Base-by-base conservation (phyloP, 2,113 vertebrate genomes). In the Otus sunia region DNA sequence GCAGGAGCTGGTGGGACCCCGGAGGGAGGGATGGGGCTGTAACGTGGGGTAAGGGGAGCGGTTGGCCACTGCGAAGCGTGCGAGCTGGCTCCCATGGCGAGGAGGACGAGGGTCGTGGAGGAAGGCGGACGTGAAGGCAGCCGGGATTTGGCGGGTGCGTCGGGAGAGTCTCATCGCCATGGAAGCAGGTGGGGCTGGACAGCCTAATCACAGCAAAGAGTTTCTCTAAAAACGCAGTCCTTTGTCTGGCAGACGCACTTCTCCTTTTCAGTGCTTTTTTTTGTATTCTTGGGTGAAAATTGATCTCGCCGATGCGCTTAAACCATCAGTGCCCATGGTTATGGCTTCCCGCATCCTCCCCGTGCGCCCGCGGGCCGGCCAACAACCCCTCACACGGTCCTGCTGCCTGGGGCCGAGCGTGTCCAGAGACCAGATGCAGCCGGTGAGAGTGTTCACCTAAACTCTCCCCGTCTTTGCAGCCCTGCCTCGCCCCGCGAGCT, bases 391-490 rank as follows among this genome's bases (percentile, higher is more conserved):
- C 71, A 2, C 14, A 9, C 5, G 47, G 43, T 2, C 49, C 32
- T 13, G 60, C 91, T 21, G n/a, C 14, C 32, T 1, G 8, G 8
- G 5, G 60, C 47, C n/a, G 12, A 37, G 43, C 22, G 4, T 19
- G 5, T 10, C 50, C 2, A 10, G 43, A 12, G 36, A 14, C 36
- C 34, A 4, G 32, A 8, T 3, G 25, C 11, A 12, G 5, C 29
- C 1, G 56, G 2, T 2, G 29, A 0, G 22, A 25, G 2, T 12
- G 1, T 10, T 15, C 53, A 5, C n/a, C 9, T 2, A 2, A 12
- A 2, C 39, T 4, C 45, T 5, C 29, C 53, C 9, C 2, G 8
- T 5, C 10, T 11, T 13, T 3, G 47, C 30, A 1, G 2, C 19
- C 71, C 55, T 6, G 43, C 34, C 74, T 49, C 10, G 4, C 67